Base-by-base conservation (phyloP, 1,140 invertebrate species). In the Drosophila parvula region DNA sequence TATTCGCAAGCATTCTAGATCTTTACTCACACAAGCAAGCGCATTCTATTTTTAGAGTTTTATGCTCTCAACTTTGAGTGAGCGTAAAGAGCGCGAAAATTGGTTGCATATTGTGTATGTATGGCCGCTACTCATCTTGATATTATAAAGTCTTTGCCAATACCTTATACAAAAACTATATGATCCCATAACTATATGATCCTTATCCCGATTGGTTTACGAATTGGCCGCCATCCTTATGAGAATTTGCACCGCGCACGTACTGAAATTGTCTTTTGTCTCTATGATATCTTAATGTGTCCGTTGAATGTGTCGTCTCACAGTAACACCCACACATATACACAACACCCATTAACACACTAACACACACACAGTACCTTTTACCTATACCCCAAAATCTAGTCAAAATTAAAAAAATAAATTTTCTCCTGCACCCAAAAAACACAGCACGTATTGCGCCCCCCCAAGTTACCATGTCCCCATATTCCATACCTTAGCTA, bases 181-280 rank as follows among this genome's bases (percentile, higher is more conserved):
- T 40, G 40, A 60, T 28, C 40, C 34, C 22, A 32, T 44, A 38
- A 22, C 32, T 18, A 50, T 41, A 38, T 38, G 38, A n/a, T 5
- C 51, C 32, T 0, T 0, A 10, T 27, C 51, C 18, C 10, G 51
- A 79, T 79, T 79, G 76, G 76, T 73, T 79, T 56, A 65, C 55
- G 58, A 78, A 79, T 79, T 79, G 76, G 75, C 76, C 59, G 75
- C 53, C 36, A 55, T 44, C 57, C 38, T 30, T 51, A 57, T n/a
- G 40, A 78, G 62, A 68, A 55, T 34, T 55, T 36, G 65, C 74
- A 77, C 58, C 41, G 36, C 68, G 58, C 50, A 69, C 74, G 57
- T 38, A 47, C 30, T 55, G 32, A 62, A 57, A 40, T 58, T 78
- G 63, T 62, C 65, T 57, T 67, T 57, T 69, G 47, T 67, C 65